Evolutionary conservation across 2,888 invertebrate genomes (phyloP).

Genomic region (Ferrisia virgata): DNA sequence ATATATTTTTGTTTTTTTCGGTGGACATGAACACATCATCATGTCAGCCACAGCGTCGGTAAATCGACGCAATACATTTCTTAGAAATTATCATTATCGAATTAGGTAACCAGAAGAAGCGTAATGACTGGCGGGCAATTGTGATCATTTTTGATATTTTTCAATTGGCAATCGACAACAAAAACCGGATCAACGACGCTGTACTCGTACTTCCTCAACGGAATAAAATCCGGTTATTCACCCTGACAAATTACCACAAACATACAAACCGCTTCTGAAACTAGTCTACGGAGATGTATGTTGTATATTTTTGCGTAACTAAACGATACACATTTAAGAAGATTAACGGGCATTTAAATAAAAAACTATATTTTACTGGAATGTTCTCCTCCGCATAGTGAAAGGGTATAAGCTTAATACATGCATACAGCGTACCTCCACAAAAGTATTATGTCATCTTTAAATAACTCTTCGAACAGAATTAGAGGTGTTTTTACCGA

Average conservation of each 20-base stretch:
- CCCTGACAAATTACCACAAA: slow-evolving; percentile 31
- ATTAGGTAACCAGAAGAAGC: slow-evolving; percentile 31
- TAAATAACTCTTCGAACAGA: slow-evolving; percentile 20
- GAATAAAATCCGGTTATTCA: slow-evolving; percentile 35
- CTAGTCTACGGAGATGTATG: slow-evolving; percentile 21
- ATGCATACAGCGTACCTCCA: slow-evolving; percentile 39
- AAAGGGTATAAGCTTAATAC: no score
- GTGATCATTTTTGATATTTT: slow-evolving; percentile 14
- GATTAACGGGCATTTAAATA: slow-evolving; percentile 36
- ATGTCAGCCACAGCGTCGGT: no score
- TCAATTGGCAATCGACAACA: slow-evolving; percentile 12
- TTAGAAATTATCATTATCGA: not conserved
- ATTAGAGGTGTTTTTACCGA: slow-evolving; percentile 40
- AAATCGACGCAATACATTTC: not conserved
- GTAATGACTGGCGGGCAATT: slow-evolving; percentile 3
- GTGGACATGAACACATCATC: no score
- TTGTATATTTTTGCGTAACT: slow-evolving; percentile 29
- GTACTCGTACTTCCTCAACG: slow-evolving; percentile 33
- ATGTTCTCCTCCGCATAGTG: slow-evolving; percentile 32
- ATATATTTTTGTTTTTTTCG: not conserved
- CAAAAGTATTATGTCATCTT: slow-evolving; percentile 42
- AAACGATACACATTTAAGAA: slow-evolving; percentile 32
- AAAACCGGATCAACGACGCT: slow-evolving; percentile 39
- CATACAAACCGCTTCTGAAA: slow-evolving; percentile 20
- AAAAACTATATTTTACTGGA: slow-evolving; percentile 40